These are phyloP conservation scores for Choreutis nemorana DNA, from an alignment of 2,888 invertebrate genomes.

Conservation along the genomic window DNA sequence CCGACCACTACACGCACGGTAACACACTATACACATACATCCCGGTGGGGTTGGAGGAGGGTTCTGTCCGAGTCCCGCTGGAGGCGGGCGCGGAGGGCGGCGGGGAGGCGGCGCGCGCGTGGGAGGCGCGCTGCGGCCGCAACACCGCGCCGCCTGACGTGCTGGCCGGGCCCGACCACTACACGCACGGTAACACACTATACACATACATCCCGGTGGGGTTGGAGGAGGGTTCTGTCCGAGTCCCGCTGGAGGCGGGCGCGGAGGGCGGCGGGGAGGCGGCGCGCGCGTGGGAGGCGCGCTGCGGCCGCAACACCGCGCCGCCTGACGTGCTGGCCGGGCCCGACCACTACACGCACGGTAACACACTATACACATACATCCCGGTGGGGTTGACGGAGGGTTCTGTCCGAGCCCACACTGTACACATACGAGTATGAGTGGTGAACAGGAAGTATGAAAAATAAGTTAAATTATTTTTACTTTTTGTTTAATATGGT, in stretches of 20 bases:
- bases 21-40: no score
- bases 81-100: no score
- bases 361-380: no score
- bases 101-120: slow-evolving; percentile 29
- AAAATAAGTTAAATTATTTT: no score
- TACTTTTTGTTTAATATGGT: neutral
- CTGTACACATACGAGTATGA: no score
- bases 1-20: no score
- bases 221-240: slow-evolving; percentile 33
- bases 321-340: slow-evolving; percentile 47
- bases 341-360: slow-evolving; percentile 35
- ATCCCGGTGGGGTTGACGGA: no score
- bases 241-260: slow-evolving; percentile 38
- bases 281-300: slow-evolving; percentile 34
- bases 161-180: slow-evolving; percentile 35
- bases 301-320: slow-evolving; percentile 24
- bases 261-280: slow-evolving; percentile 27
- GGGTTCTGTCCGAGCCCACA: no score
- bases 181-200: no score
- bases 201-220: no score
- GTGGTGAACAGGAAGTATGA: no score
- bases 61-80: slow-evolving; percentile 33
- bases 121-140: slow-evolving; percentile 33
- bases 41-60: slow-evolving; percentile 35
- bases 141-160: slow-evolving; percentile 40